Base-by-base conservation (phyloP, 2,888 invertebrate genomes). In the Sinopyrophorus schimmeli region DNA sequence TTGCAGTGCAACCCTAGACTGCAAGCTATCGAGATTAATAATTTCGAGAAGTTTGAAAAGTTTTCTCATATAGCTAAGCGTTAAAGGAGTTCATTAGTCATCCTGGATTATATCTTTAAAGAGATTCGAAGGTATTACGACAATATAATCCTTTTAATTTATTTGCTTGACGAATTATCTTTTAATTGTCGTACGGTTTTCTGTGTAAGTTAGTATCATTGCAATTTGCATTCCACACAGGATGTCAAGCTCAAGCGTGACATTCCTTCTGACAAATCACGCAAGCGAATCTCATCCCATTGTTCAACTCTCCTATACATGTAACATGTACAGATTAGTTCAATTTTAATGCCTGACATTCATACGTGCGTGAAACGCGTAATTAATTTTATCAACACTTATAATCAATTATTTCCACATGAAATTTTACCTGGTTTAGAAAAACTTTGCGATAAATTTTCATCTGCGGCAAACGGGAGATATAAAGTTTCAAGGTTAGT, bases 221-320 rank as follows among this genome's bases (percentile, higher is more conserved):
- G 41, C 24, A 41, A 32, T 32, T 41, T 41, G 31, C 41, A 34
- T 43, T 32, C 18, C 32, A 32, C 17, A 34, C 24, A 42, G 26
- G 34, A 43, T 14, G 26, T 34, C 42, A 43, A 10, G 27, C 34
- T 27, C 18, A 43, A 21, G 26, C 28, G 26, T 43, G 43, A 43
- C 43, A 43, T 35, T 41, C 23, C 31, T 41, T 23, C 23, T 41
- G 27, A 43, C 34, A 43, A 43, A 43, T 43, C 26, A 27, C 27
- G 26, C 28, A 20, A 24, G 15, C 35, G 12, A 23, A n/a, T 23
- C 23, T 20, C 31, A 17, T 31, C 14, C 20, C 21, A 41, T 41
- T 41, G 30, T 23, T 41, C 16, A 15, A 11, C 23, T 31, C 31
- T 23, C 31, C 11, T 1, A 35, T 35, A 24, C 35, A 35, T 35